Evolutionary conservation across 2,888 invertebrate species (phyloP).

Genomic region (Dysmachus trigonus): DNA sequence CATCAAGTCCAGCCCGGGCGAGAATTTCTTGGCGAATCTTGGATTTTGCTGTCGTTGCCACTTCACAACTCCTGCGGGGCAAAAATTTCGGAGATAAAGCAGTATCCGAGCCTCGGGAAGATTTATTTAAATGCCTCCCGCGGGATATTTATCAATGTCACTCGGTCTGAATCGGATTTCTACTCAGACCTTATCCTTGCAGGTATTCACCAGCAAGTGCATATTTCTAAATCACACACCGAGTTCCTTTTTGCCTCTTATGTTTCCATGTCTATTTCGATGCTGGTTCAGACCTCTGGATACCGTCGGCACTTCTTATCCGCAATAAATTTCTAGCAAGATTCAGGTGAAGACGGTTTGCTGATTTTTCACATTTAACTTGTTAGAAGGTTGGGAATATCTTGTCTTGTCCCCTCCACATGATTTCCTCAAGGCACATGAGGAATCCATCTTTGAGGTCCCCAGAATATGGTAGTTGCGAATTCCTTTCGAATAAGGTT

Average conservation of each 20-base stretch:
- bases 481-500: slow-evolving; percentile 46
- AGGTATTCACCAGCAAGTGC: slow-evolving; percentile 29
- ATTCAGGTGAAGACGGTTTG: slow-evolving; percentile 18
- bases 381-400: slow-evolving; percentile 2
- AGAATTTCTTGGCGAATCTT: neutral
- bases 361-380: slow-evolving; percentile 21
- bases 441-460: neutral
- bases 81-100: slow-evolving; percentile 24
- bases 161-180: neutral
- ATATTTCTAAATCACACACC: slow-evolving; percentile 34
- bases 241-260: neutral
- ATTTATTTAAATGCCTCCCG: slow-evolving; percentile 48
- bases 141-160: slow-evolving; percentile 49
- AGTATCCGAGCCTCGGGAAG: neutral
- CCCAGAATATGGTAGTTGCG: slow-evolving; percentile 10
- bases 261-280: neutral
- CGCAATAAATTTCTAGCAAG: neutral
- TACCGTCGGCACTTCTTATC: neutral
- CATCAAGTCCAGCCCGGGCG: neutral
- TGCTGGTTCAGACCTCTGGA: neutral
- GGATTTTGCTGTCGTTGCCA: slow-evolving; percentile 9
- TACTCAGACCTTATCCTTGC: slow-evolving; percentile 16
- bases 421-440: neutral
- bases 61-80: neutral
- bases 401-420: neutral